Conservation (phyloP, 2,797 vertebrate species). For the Sebastes nivosus region DNA sequence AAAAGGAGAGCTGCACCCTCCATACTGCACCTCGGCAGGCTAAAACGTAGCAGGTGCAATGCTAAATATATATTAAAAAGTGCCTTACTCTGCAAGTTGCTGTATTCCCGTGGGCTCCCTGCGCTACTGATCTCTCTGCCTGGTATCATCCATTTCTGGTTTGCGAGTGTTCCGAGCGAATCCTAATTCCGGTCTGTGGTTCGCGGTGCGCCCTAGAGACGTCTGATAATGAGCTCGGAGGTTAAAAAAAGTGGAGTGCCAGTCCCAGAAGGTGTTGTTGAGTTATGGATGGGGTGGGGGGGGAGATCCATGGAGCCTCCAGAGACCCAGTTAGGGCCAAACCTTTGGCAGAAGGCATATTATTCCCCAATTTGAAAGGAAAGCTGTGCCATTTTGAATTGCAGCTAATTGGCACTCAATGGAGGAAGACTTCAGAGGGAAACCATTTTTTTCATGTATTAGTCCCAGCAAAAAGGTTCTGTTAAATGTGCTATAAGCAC, state of each 20-base stretch:
- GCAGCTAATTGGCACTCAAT: slow-evolving; percentile 74
- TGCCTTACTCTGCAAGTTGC: slow-evolving; percentile 80
- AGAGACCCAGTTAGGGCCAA: slow-evolving; percentile 79
- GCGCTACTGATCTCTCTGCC: slow-evolving; percentile 80
- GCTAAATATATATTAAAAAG: slow-evolving; percentile 85
- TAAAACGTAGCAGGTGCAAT: slow-evolving; percentile 80
- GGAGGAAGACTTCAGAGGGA: slow-evolving; percentile 38
- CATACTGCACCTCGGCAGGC: slow-evolving; percentile 49
- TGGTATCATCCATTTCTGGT: slow-evolving; percentile 84
- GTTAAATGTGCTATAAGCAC: slow-evolving; percentile 42
- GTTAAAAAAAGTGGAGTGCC: slow-evolving; percentile 84
- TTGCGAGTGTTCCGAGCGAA: slow-evolving; percentile 78
- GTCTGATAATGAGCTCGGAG: slow-evolving; percentile 91
- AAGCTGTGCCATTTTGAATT: slow-evolving; percentile 76
- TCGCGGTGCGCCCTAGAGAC: slow-evolving; percentile 84
- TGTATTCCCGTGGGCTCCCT: slow-evolving; percentile 71
- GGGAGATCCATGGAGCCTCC: slow-evolving; percentile 71
- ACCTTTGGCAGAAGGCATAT: slow-evolving; percentile 73
- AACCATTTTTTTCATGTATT: slow-evolving; percentile 29
- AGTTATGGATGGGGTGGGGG: slow-evolving; percentile 88
- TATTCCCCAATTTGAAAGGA: slow-evolving; percentile 75
- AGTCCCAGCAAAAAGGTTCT: slow-evolving; percentile 32
- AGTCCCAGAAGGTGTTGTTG: slow-evolving; percentile 91
- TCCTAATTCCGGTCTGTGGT: slow-evolving; percentile 92
- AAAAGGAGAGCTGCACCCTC: slow-evolving; percentile 55